phyloP scores from a whole-genome alignment of 2,888 invertebrate genomes.

The Lasioglossum oenotherae region DNA sequence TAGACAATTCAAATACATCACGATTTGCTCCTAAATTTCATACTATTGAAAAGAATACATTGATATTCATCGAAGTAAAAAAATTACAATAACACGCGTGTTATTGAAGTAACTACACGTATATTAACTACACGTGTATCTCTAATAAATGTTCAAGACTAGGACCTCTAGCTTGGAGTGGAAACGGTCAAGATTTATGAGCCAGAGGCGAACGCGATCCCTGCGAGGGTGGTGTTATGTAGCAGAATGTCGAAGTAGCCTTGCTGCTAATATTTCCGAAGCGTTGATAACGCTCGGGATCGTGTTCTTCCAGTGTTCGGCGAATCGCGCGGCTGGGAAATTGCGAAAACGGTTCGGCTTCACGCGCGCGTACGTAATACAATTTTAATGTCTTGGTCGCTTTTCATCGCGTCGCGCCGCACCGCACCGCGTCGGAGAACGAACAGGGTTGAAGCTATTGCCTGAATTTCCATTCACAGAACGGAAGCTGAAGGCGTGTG shows the following conservation, averaged over 20 bases:
- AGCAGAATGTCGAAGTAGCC: slow-evolving; percentile 10
- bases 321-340: neutral
- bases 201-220: neutral
- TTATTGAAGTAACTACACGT: too few species aligned
- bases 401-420: neutral
- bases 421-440: neutral
- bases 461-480: neutral
- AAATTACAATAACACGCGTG: too few species aligned
- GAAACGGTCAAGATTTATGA: slow-evolving; percentile 25
- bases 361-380: neutral
- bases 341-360: neutral
- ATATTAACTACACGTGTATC: neutral
- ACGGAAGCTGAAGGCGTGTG: neutral
- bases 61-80: too few species aligned
- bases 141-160: neutral
- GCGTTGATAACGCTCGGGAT: neutral
- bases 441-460: neutral
- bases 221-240: neutral
- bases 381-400: neutral
- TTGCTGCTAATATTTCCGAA: neutral
- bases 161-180: neutral
- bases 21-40: too few species aligned
- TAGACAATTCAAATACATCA: too few species aligned
- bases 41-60: too few species aligned
- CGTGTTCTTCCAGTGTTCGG: neutral